A percentile compares a stretch with the other conserved stretches of the same genome.
Evolutionary conservation across 2,888 invertebrate genomes (phyloP).

Genomic region (Spilarctia lutea): DNA sequence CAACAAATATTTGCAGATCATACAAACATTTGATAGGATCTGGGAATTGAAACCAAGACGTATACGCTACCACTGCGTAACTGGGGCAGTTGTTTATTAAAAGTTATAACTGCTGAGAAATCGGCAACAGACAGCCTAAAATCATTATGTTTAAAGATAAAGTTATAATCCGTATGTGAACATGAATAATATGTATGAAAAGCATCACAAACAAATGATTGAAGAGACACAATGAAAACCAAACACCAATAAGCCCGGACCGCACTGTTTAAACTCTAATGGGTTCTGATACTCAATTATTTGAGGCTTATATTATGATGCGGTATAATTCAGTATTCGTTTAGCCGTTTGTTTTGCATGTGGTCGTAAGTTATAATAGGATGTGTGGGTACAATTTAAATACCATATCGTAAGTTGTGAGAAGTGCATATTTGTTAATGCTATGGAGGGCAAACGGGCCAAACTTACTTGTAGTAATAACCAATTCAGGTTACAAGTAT

Average conservation of each 20-base stretch:
- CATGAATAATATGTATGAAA: conserved; percentile 37
- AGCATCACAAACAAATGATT: conserved; percentile 39
- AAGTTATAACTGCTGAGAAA: conserved; percentile 29
- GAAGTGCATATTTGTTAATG: too few relatives aligned
- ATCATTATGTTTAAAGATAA: conserved; percentile 39
- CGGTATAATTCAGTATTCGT: conserved; percentile 17
- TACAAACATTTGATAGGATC: too few relatives aligned
- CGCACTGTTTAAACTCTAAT: conserved; percentile 47
- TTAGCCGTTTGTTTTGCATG: conserved; percentile 7
- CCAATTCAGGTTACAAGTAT: too few relatives aligned
- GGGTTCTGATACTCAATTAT: conserved; percentile 53
- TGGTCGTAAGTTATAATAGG: neutral
- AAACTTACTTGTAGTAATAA: too few relatives aligned
- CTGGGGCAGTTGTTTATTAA: neutral
- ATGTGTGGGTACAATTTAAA: neutral
- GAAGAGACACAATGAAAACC: conserved; percentile 49
- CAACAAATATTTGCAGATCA: too few relatives aligned
- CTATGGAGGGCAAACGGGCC: too few relatives aligned
- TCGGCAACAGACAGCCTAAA: conserved; percentile 39
- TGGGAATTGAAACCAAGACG: too few relatives aligned
- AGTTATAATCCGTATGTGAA: conserved; percentile 14
- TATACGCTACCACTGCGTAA: too few relatives aligned
- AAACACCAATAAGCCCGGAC: conserved; percentile 48
- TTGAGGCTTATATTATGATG: conserved; percentile 28
- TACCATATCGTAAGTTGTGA: too few relatives aligned